Conservation (phyloP, 2,888 invertebrate species). For the Periphyllus acericola region DNA sequence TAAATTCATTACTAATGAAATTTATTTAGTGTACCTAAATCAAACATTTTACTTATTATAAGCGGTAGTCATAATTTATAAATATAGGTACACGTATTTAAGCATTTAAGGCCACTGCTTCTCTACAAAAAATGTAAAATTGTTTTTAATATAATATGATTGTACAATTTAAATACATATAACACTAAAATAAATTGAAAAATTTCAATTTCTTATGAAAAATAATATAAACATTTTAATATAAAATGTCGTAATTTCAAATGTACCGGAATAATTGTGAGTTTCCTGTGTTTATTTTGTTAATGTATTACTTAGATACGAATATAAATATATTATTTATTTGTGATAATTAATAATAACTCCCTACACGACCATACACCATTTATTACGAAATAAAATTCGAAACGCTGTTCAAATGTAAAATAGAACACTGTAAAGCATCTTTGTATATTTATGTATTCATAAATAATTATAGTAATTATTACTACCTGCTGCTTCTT, state of each 20-base stretch:
- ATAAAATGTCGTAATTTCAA: background rate
- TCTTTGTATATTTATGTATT: background rate
- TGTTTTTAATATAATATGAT: no score
- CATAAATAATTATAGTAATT: background rate
- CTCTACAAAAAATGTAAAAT: no score
- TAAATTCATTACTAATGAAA: no score
- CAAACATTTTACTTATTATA: no score
- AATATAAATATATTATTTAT: background rate
- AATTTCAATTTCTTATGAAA: no score
- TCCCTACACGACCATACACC: background rate
- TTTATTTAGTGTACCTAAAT: no score
- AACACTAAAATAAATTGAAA: no score
- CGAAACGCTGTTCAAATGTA: background rate
- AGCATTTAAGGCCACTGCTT: no score
- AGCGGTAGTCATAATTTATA: no score
- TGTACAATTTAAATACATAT: no score
- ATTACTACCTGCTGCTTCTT: background rate
- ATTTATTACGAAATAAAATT: background rate
- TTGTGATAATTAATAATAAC: background rate
- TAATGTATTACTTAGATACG: background rate
- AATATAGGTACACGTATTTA: no score
- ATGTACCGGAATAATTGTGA: background rate
- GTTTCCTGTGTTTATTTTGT: background rate
- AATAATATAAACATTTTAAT: background rate
- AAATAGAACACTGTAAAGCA: background rate